Percentiles rank a stretch among this genome's conserved stretches.
These are phyloP conservation scores for Trichomalopsis sarcophagae DNA, from an alignment of 1,140 invertebrate genomes.

Conservation along the genomic window DNA sequence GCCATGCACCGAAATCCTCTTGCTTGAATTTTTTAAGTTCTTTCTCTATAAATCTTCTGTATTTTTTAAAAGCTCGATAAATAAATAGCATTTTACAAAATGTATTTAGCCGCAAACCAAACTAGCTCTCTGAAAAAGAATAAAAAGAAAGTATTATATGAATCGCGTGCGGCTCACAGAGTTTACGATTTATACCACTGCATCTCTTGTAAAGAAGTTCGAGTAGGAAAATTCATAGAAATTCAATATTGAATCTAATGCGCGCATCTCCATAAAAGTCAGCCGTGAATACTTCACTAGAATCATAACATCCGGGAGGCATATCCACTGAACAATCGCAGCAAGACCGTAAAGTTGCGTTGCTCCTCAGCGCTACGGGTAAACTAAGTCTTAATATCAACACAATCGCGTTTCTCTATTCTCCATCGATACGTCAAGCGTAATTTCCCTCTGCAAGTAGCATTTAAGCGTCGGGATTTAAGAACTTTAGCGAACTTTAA, in stretches of 20 bases:
- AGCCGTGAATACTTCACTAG: not conserved
- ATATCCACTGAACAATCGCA: not conserved
- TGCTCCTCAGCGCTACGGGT: not conserved
- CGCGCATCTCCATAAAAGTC: not conserved
- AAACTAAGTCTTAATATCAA: slow-evolving; percentile 4
- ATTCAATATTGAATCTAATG: not conserved
- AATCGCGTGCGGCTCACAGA: too few relatives aligned
- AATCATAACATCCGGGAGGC: not conserved
- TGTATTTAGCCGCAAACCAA: too few relatives aligned
- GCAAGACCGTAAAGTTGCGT: not conserved
- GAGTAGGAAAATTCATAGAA: not conserved
- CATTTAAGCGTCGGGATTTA: not conserved
- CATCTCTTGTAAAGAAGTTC: too few relatives aligned
- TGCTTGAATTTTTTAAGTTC: not conserved
- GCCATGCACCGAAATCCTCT: not conserved
- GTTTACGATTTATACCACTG: too few relatives aligned
- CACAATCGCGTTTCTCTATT: not conserved
- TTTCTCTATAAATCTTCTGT: not conserved
- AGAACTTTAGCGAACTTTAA: too few relatives aligned
- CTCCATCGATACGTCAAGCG: not conserved
- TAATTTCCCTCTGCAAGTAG: slow-evolving; percentile 7
- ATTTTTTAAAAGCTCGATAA: not conserved
- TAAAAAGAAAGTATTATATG: too few relatives aligned
- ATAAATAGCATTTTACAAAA: too few relatives aligned
- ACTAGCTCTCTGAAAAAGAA: too few relatives aligned